Conservation (phyloP, 1,140 invertebrate species). For the Trinorchestia longiramus region DNA sequence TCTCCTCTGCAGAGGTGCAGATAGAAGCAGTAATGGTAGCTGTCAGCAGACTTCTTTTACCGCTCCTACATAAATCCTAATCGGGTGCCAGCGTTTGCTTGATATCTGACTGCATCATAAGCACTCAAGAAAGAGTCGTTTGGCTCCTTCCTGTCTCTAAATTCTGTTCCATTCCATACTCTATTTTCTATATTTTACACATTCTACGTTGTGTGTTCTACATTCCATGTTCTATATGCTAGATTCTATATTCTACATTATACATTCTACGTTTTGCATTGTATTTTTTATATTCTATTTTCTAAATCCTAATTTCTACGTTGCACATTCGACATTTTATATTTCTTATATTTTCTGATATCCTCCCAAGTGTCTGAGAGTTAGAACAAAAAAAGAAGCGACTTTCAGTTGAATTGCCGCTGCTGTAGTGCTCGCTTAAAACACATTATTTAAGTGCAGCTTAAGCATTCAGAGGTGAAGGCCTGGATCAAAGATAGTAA, state of each 20-base stretch:
- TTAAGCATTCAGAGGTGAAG: not conserved
- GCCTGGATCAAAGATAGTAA: not conserved
- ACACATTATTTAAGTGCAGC: not conserved
- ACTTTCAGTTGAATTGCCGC: not conserved
- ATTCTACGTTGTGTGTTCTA: no score
- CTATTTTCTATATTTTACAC: no score
- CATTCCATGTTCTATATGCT: no score
- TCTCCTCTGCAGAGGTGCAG: not conserved
- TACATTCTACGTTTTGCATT: no score
- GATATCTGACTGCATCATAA: not conserved
- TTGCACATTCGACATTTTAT: no score
- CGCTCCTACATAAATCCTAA: not conserved
- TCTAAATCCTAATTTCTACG: no score
- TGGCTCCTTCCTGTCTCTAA: not conserved
- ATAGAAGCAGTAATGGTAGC: no score
- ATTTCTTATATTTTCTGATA: no score
- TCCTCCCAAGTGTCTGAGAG: not conserved
- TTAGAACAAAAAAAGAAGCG: not conserved
- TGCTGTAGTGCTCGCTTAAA: not conserved
- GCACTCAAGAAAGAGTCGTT: not conserved
- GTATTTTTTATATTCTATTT: no score
- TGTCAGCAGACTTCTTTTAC: not conserved
- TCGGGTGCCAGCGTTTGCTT: not conserved
- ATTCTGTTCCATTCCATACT: not conserved
- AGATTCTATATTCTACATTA: no score